Evolutionary conservation across 30 jellyfish, hydroid and myxozoan species (phyloP).

Genomic region (Clytia hemisphaerica): DNA sequence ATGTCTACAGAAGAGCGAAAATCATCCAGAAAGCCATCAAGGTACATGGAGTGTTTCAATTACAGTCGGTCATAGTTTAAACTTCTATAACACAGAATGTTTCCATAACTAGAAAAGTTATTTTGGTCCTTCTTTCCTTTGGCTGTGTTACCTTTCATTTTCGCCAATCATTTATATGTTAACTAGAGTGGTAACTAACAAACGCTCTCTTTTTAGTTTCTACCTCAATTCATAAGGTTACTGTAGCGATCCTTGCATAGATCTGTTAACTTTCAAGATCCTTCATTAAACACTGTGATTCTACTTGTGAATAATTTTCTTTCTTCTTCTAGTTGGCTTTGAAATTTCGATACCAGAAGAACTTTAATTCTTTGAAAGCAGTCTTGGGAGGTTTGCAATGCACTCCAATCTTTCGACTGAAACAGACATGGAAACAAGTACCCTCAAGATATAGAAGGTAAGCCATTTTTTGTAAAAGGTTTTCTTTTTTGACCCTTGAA

Average conservation of each 20-base stretch:
- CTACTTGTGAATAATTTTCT: no score
- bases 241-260: no score
- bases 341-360: slow-evolving; percentile 55
- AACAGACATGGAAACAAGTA: slow-evolving; percentile 80
- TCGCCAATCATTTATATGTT: no score
- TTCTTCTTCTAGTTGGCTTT: slow-evolving; percentile 43
- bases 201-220: no score
- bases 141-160: not conserved
- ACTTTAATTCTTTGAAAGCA: slow-evolving; percentile 72
- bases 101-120: no score
- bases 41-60: slow-evolving; percentile 19
- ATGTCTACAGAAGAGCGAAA: slow-evolving; percentile 67
- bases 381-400: slow-evolving; percentile 89
- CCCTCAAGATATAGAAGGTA: slow-evolving; percentile 66
- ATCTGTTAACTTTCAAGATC: no score
- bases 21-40: slow-evolving; percentile 75
- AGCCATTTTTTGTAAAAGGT: not conserved
- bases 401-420: slow-evolving; percentile 75
- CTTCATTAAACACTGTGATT: no score
- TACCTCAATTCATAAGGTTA: no score
- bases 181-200: no score
- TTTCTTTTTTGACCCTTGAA: not conserved
- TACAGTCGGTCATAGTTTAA: not conserved
- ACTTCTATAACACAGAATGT: not conserved
- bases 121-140: not conserved